Percentiles rank a stretch among this genome's conserved stretches.
phyloP scores from a whole-genome alignment of 1,140 invertebrate genomes.

The Diorhabda sublineata region DNA sequence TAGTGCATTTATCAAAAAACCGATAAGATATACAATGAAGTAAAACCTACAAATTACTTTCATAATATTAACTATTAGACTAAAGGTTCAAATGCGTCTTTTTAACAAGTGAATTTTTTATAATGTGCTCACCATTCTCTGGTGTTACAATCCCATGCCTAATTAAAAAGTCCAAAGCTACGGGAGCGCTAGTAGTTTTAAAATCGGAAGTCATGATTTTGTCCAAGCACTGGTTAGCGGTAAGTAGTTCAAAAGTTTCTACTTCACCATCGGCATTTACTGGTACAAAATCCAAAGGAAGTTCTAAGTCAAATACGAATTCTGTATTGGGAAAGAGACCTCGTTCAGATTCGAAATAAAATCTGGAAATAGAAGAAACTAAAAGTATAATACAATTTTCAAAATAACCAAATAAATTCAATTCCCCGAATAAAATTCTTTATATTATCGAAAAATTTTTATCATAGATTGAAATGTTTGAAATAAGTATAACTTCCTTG shows the following conservation, averaged over 20 bases:
- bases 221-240: conserved; percentile 74
- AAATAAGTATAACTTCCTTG: too few relatives aligned
- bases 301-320: conserved; percentile 91
- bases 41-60: too few relatives aligned
- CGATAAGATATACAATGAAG: too few relatives aligned
- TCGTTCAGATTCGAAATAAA: conserved; percentile 87
- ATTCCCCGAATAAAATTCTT: too few relatives aligned
- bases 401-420: too few relatives aligned
- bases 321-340: conserved; percentile 92
- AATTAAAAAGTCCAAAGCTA: conserved; percentile 87
- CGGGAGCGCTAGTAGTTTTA: conserved; percentile 88
- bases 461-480: too few relatives aligned
- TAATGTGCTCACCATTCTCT: conserved; percentile 69
- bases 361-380: conserved; percentile 49
- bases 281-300: conserved; percentile 84
- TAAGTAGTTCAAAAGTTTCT: conserved; percentile 79
- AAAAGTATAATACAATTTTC: too few relatives aligned
- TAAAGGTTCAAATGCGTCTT: neutral
- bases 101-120: neutral
- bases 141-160: conserved; percentile 83
- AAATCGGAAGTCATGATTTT: conserved; percentile 77
- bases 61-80: neutral
- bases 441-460: too few relatives aligned
- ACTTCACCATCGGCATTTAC: conserved; percentile 91
- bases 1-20: neutral